These are phyloP conservation scores for Phrynocephalus versicolor DNA, from an alignment of 2,113 vertebrate species.

Conservation along the genomic window DNA sequence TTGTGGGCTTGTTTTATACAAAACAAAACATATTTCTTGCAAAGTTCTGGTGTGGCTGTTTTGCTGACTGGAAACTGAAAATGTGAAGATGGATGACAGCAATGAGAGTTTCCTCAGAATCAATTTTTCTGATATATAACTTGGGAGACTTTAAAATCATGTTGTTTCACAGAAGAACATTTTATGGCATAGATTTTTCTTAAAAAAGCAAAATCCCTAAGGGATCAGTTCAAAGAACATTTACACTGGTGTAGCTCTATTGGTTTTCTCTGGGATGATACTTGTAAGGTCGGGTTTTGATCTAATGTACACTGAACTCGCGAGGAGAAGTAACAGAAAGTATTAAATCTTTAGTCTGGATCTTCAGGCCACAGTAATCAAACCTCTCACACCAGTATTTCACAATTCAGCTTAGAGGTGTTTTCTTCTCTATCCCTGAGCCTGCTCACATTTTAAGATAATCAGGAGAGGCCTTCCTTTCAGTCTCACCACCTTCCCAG, in stretches of 20 bases:
- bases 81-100: conserved; percentile 44
- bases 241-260: neutral
- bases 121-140: conserved; percentile 15
- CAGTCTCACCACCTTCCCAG: no score
- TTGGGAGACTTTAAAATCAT: conserved; percentile 8
- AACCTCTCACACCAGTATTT: neutral
- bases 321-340: neutral
- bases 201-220: neutral
- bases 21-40: conserved; percentile 36
- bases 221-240: neutral
- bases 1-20: conserved; percentile 3
- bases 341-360: neutral
- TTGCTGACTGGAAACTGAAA: conserved; percentile 32
- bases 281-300: neutral
- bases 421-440: neutral
- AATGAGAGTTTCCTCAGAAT: conserved; percentile 21
- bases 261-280: neutral
- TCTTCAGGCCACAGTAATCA: neutral
- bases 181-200: neutral
- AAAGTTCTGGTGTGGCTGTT: conserved; percentile 32
- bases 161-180: conserved; percentile 5
- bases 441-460: no score
- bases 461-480: no score
- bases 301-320: neutral
- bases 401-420: neutral